These are phyloP conservation scores for Poecilia picta DNA, from an alignment of 2,797 vertebrate genomes.

Conservation along the genomic window DNA sequence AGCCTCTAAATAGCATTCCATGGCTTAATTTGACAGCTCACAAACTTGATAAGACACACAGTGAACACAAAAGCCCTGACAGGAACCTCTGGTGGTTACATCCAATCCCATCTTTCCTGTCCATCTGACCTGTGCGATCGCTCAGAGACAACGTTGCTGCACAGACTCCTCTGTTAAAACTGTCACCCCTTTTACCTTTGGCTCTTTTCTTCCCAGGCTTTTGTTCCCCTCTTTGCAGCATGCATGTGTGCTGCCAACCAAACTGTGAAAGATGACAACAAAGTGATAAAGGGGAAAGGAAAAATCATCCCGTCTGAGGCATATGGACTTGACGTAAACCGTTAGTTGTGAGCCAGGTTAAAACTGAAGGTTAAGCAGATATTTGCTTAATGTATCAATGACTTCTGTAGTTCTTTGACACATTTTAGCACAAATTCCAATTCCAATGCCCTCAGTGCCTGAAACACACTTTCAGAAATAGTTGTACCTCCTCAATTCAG, in stretches of 20 bases:
- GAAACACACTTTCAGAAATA: background rate
- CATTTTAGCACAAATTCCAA: background rate
- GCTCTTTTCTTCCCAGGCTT: conserved; percentile 43
- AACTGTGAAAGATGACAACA: conserved; percentile 66
- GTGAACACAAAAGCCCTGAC: conserved; percentile 49
- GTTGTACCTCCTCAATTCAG: background rate
- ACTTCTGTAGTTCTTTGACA: background rate
- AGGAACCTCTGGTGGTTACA: conserved; percentile 31
- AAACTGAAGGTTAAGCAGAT: background rate
- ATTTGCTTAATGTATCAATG: background rate
- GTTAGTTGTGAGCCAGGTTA: conserved; percentile 3
- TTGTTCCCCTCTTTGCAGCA: conserved; percentile 64
- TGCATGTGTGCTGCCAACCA: conserved; percentile 49
- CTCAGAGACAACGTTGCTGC: conserved; percentile 33
- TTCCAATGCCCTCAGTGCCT: background rate
- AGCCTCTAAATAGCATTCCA: conserved; percentile 13
- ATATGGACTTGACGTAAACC: conserved; percentile 31
- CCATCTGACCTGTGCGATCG: conserved; percentile 42
- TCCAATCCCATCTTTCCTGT: conserved; percentile 43
- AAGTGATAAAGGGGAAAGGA: conserved; percentile 39
- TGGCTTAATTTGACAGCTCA: conserved; percentile 39
- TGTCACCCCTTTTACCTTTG: conserved; percentile 44
- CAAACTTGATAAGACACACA: conserved; percentile 54
- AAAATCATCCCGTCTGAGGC: conserved; percentile 7
- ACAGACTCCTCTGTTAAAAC: conserved; percentile 49